Evolutionary conservation across 1,140 invertebrate species (phyloP).

Genomic region (Nephila pilipes): DNA sequence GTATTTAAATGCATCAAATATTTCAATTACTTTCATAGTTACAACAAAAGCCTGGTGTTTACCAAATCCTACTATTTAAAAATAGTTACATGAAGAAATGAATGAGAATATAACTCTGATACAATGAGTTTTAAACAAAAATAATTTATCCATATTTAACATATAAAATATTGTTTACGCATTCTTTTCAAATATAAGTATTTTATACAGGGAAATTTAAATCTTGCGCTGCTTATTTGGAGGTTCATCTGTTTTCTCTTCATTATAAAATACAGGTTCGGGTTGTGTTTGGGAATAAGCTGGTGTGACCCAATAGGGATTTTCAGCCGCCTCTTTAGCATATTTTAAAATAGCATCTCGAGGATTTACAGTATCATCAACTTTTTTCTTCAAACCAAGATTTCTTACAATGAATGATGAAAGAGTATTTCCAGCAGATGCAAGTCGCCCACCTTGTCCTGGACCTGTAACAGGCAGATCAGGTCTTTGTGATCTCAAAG

Average conservation of each 20-base stretch:
- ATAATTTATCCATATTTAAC: too few relatives aligned
- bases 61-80: too few relatives aligned
- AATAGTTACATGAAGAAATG: too few relatives aligned
- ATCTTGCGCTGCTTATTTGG: conserved; percentile 82
- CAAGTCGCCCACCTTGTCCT: conserved; percentile 95
- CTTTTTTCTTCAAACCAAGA: conserved; percentile 92
- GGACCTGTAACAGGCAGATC: conserved; percentile 95
- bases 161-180: too few relatives aligned
- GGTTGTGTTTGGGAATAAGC: conserved; percentile 94
- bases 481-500: conserved; percentile 94
- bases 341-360: conserved; percentile 97
- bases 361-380: conserved; percentile 97
- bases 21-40: too few relatives aligned
- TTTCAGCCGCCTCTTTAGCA: conserved; percentile 97
- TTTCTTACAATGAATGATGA: conserved; percentile 98
- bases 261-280: conserved; percentile 86
- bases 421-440: conserved; percentile 96
- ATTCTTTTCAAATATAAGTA: too few relatives aligned
- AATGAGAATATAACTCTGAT: too few relatives aligned
- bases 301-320: conserved; percentile 97
- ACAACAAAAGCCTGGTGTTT: too few relatives aligned
- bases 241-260: conserved; percentile 81
- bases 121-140: too few relatives aligned
- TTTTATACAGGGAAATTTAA: not conserved
- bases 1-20: too few relatives aligned